phyloP scores from a whole-genome alignment of 2,113 vertebrate genomes.

The Saimiri boliviensis region DNA sequence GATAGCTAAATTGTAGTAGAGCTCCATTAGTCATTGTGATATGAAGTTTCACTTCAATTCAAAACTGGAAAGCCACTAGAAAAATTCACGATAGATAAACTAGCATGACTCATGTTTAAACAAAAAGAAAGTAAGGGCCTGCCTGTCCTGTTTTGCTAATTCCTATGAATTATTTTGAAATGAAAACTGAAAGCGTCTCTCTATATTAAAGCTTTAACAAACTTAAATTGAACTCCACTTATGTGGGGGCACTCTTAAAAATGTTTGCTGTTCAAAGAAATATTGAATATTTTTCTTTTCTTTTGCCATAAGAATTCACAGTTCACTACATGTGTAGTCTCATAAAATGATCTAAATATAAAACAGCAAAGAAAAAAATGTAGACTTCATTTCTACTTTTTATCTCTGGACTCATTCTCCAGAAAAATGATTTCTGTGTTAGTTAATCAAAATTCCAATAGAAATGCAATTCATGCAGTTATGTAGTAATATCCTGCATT shows the following conservation, averaged over 20 bases:
- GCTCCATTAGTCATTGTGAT: neutral
- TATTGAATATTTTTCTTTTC: slow-evolving; percentile 14
- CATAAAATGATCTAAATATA: neutral
- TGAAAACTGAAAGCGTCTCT: neutral
- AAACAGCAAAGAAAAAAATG: slow-evolving; percentile 60
- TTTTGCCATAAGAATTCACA: neutral
- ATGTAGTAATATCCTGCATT: slow-evolving; percentile 60
- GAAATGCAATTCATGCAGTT: slow-evolving; percentile 67
- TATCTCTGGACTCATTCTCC: slow-evolving; percentile 63
- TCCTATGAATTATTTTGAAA: slow-evolving; percentile 10
- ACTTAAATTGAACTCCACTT: neutral
- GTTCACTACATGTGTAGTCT: neutral
- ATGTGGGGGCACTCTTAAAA: neutral
- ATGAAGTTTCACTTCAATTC: slow-evolving; percentile 45
- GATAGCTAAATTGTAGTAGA: neutral
- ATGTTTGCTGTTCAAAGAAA: neutral
- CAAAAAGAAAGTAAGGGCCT: neutral
- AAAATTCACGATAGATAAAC: neutral
- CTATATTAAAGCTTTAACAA: neutral
- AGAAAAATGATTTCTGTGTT: slow-evolving; percentile 73
- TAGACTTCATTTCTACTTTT: slow-evolving; percentile 50
- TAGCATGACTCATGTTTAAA: neutral
- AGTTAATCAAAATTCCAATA: slow-evolving; percentile 65
- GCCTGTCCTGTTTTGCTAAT: neutral
- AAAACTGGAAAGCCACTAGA: neutral